These are phyloP conservation scores for Lacerta bilineata DNA, from an alignment of 2,797 vertebrate species.

Conservation along the genomic window DNA sequence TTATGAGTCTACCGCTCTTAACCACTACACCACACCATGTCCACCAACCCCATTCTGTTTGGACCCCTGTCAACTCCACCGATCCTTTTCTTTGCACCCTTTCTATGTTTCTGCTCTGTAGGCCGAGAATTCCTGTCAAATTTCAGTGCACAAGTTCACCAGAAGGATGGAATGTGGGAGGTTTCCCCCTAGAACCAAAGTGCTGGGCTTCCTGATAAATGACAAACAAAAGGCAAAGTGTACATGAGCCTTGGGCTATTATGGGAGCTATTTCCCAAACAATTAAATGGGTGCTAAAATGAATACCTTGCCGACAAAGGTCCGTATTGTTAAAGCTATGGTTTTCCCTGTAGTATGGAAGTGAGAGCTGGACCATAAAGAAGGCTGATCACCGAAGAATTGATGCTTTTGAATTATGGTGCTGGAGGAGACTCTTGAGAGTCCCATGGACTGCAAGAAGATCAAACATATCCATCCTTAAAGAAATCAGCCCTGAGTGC, in stretches of 20 bases:
- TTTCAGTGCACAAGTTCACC: background rate
- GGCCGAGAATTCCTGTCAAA: background rate
- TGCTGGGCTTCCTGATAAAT: slow-evolving; percentile 3
- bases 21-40: background rate
- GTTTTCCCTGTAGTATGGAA: too few species aligned
- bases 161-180: background rate
- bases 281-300: background rate
- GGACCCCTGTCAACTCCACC: background rate
- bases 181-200: slow-evolving; percentile 6
- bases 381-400: too few species aligned
- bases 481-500: too few species aligned
- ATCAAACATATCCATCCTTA: too few species aligned
- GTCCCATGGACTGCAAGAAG: too few species aligned
- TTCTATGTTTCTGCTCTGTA: background rate
- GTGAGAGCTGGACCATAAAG: too few species aligned
- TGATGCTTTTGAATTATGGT: too few species aligned
- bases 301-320: too few species aligned
- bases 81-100: background rate
- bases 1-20: too few species aligned
- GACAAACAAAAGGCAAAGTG: accelerated
- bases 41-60: background rate
- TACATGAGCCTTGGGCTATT: background rate
- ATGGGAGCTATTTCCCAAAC: slow-evolving; percentile 25
- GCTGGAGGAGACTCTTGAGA: too few species aligned
- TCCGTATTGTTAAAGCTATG: too few species aligned